These are phyloP conservation scores for Phalangium opilio DNA, from an alignment of 2,888 invertebrate genomes.

Conservation along the genomic window DNA sequence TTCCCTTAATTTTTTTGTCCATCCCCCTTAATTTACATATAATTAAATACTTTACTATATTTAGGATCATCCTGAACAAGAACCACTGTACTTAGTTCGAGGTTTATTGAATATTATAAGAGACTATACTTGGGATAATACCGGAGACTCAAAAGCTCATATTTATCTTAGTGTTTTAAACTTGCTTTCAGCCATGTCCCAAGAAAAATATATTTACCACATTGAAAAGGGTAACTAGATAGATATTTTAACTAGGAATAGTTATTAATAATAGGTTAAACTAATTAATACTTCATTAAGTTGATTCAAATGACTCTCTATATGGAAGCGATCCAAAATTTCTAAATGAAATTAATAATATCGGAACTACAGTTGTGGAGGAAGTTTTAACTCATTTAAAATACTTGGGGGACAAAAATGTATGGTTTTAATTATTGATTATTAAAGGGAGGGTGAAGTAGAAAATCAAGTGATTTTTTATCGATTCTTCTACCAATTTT, in stretches of 20 bases:
- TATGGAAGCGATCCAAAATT: conserved; percentile 83
- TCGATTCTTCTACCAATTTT: too few species aligned
- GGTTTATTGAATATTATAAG: conserved; percentile 66
- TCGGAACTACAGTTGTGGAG: conserved; percentile 58
- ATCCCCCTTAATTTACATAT: background rate
- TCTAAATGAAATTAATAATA: conserved; percentile 56
- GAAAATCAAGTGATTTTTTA: too few species aligned
- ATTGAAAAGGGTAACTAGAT: conserved; percentile 52
- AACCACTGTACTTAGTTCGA: conserved; percentile 62
- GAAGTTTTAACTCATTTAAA: conserved; percentile 55
- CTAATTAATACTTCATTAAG: conserved; percentile 37
- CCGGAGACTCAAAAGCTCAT: conserved; percentile 45
- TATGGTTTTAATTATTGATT: conserved; percentile 17
- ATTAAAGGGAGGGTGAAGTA: too few species aligned
- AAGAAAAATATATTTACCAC: conserved; percentile 71
- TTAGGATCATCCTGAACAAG: conserved; percentile 76
- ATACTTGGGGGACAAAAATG: conserved; percentile 43
- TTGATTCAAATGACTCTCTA: conserved; percentile 80
- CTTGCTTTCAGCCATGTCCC: conserved; percentile 57
- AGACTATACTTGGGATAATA: conserved; percentile 38
- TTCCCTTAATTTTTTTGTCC: background rate
- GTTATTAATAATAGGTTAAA: background rate
- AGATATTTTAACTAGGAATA: background rate
- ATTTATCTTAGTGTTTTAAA: conserved; percentile 61
- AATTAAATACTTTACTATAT: too few species aligned